Conservation (phyloP, 1,140 invertebrate species). For the Polypedilum pembai region DNA sequence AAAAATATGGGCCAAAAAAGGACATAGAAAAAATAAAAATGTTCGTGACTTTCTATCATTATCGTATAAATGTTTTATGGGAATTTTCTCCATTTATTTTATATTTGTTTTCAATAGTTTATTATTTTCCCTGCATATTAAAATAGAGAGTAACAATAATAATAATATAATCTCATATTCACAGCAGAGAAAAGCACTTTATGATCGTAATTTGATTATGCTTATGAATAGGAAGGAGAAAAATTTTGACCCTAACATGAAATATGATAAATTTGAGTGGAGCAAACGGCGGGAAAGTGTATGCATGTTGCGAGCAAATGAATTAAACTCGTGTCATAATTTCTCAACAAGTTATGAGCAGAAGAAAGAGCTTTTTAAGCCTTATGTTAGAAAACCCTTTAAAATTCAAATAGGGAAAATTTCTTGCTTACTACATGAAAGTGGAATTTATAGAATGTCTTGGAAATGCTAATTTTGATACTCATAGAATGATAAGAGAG, state of each 20-base stretch:
- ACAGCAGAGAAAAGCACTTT: constrained; percentile 12
- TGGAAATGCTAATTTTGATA: constrained; percentile 27
- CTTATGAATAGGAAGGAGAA: not conserved
- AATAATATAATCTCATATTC: constrained; percentile 8
- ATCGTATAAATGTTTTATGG: constrained; percentile 21
- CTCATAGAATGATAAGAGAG: not conserved
- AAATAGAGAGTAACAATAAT: not conserved
- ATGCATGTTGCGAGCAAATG: constrained; percentile 4
- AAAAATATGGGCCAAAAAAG: not conserved
- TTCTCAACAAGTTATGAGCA: constrained; percentile 17
- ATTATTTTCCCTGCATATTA: not conserved
- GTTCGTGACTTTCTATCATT: constrained; percentile 21
- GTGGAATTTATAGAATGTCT: not conserved
- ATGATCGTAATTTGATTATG: constrained; percentile 14
- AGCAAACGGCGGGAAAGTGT: not conserved
- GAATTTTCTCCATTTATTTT: not conserved
- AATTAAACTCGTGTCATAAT: constrained; percentile 6
- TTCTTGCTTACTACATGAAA: not conserved
- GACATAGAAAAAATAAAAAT: not conserved
- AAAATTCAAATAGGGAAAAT: not conserved
- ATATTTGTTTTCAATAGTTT: not conserved
- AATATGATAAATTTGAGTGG: not conserved
- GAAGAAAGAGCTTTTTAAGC: not conserved
- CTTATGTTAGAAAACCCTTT: not conserved
- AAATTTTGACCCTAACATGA: constrained; percentile 11